A percentile compares a stretch with the other conserved stretches of the same genome.
Evolutionary conservation across 2,888 invertebrate genomes (phyloP).

Genomic region (Diarsia dahlii): DNA sequence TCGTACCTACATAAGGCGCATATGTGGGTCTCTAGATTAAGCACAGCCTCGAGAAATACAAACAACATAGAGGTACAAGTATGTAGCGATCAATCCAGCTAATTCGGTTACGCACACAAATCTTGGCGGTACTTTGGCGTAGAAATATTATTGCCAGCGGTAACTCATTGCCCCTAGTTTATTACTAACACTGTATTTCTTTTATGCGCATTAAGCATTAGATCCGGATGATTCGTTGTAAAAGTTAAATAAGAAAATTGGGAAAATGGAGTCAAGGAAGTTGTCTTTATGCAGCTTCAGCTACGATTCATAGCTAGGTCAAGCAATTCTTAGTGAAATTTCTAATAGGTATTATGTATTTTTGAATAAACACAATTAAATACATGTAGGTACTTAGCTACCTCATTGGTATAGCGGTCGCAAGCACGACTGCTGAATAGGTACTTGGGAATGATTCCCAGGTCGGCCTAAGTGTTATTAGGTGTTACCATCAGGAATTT

Average conservation of each 20-base stretch:
- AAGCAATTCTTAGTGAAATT: too few species aligned
- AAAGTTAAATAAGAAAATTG: constrained; percentile 2
- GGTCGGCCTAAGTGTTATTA: too few species aligned
- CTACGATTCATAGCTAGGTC: too few species aligned
- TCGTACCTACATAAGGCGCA: background rate
- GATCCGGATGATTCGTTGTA: constrained; percentile 12
- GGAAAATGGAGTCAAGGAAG: background rate
- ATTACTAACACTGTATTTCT: constrained; percentile 30
- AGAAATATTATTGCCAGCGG: constrained; percentile 45
- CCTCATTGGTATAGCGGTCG: too few species aligned
- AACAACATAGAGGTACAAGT: constrained; percentile 27
- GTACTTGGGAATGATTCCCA: too few species aligned
- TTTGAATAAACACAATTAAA: too few species aligned
- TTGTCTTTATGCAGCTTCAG: too few species aligned
- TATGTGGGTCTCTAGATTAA: constrained; percentile 24
- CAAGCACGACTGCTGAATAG: too few species aligned
- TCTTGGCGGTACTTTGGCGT: constrained; percentile 34
- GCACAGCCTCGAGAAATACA: constrained; percentile 47
- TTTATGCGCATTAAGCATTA: constrained; percentile 2
- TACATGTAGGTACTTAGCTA: background rate
- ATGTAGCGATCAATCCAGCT: constrained; percentile 52
- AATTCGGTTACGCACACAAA: constrained; percentile 57
- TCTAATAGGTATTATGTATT: too few species aligned
- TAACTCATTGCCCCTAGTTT: constrained; percentile 33
- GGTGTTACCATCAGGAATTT: too few species aligned